Evolutionary conservation across 2,888 invertebrate species (phyloP).

Genomic region (Trissoscelio sp.): DNA sequence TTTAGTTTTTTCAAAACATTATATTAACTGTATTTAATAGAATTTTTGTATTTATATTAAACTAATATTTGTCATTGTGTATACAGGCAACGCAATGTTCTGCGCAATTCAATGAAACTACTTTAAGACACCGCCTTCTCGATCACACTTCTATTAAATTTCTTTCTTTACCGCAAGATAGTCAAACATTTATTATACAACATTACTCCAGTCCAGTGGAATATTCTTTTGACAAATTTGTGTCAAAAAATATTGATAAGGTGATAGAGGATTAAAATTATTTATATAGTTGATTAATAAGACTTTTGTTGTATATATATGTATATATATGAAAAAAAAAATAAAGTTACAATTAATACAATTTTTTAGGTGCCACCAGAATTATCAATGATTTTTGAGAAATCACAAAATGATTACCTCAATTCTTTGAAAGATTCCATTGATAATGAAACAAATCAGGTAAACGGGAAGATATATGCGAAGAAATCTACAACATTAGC

Average conservation of each 20-base stretch:
- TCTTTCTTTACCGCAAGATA: conserved; percentile 53
- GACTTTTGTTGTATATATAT: too few species aligned
- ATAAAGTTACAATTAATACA: background rate
- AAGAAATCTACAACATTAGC: conserved; percentile 77
- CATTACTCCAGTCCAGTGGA: conserved; percentile 81
- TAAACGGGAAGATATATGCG: conserved; percentile 64
- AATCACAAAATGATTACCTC: conserved; percentile 76
- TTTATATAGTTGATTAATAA: too few species aligned
- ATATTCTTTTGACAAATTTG: conserved; percentile 79
- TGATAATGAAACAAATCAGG: conserved; percentile 51
- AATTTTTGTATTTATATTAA: too few species aligned
- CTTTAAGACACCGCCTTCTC: conserved; percentile 62
- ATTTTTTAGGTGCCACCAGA: conserved; percentile 74
- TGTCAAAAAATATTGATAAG: conserved; percentile 82
- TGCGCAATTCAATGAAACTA: conserved; percentile 58
- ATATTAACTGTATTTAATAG: too few species aligned
- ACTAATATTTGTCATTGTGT: too few species aligned
- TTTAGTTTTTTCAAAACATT: conserved; percentile 1
- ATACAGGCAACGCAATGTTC: conserved; percentile 74
- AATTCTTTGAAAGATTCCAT: conserved; percentile 70
- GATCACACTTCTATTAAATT: conserved; percentile 37
- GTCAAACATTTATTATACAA: conserved; percentile 78
- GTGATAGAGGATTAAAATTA: conserved; percentile 74
- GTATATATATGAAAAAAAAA: too few species aligned
- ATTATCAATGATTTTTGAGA: conserved; percentile 71